phyloP scores from a whole-genome alignment of 2,888 invertebrate species.

The Tyria jacobaeae region DNA sequence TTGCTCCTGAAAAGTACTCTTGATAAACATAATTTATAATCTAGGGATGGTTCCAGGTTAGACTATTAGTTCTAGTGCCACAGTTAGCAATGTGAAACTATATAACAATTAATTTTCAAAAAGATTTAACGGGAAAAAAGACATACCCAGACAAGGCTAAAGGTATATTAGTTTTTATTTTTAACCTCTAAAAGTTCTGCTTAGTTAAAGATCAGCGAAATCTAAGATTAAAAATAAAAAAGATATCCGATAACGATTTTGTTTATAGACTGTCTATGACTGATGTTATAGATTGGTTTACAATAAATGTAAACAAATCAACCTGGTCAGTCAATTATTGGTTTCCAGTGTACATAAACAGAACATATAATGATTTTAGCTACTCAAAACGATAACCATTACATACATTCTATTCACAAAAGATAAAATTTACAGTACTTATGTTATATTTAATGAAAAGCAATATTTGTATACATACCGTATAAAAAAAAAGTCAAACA shows the following conservation, averaged over 20 bases:
- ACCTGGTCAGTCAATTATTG: too few species aligned
- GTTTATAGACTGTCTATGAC: not conserved
- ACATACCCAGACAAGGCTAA: too few species aligned
- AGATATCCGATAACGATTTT: not conserved
- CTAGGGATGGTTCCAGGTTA: too few species aligned
- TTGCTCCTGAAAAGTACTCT: not conserved
- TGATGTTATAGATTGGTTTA: not conserved
- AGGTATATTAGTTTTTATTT: not conserved
- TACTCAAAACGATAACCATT: too few species aligned
- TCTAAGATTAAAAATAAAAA: not conserved
- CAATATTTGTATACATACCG: not conserved
- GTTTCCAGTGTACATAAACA: not conserved
- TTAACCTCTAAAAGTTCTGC: not conserved
- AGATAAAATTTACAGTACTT: not conserved
- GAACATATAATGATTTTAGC: not conserved
- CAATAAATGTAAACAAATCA: too few species aligned
- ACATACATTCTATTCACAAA: slow-evolving; percentile 10
- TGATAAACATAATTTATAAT: not conserved
- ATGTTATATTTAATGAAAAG: not conserved
- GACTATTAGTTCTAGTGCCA: too few species aligned
- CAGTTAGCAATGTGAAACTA: too few species aligned
- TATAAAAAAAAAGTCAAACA: slow-evolving; percentile 4
- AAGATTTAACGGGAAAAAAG: too few species aligned
- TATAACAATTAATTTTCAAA: too few species aligned
- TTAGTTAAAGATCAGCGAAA: not conserved